phyloP scores from a whole-genome alignment of 2,113 vertebrate species.

The Ariopsis seemanni region DNA sequence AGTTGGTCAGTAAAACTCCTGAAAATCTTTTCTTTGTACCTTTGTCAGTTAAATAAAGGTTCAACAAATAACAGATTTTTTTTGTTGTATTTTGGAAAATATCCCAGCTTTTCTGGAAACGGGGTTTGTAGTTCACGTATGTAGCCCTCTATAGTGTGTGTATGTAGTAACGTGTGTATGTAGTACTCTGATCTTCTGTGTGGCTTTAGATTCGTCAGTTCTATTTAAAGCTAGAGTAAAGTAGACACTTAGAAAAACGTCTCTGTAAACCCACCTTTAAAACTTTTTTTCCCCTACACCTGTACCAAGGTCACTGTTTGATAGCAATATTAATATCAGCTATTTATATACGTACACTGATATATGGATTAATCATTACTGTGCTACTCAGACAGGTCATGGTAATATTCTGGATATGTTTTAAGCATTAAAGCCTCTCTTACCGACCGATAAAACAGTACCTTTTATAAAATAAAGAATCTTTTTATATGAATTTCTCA shows the following conservation, averaged over 20 bases:
- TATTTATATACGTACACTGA: constrained; percentile 8
- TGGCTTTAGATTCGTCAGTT: background rate
- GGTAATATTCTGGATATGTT: background rate
- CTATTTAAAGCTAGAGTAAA: background rate
- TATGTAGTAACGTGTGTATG: background rate
- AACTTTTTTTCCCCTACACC: background rate
- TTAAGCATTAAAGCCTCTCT: background rate
- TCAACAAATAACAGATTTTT: too few relatives aligned
- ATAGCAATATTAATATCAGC: constrained; percentile 13
- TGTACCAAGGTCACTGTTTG: background rate
- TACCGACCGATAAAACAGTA: background rate
- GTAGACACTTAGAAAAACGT: background rate
- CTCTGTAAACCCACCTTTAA: background rate
- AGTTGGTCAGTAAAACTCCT: too few relatives aligned
- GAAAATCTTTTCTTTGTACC: too few relatives aligned
- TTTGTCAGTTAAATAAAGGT: too few relatives aligned
- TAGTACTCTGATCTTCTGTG: background rate
- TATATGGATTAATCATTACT: constrained; percentile 10
- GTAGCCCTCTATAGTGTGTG: too few relatives aligned
- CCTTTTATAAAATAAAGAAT: background rate
- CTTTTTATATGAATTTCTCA: background rate
- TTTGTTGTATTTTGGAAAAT: too few relatives aligned
- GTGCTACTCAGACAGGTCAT: background rate
- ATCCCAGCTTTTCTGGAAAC: too few relatives aligned
- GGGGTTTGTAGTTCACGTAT: too few relatives aligned